Conservation (phyloP, 2,113 vertebrate genomes). For the Alligator mississippiensis region DNA sequence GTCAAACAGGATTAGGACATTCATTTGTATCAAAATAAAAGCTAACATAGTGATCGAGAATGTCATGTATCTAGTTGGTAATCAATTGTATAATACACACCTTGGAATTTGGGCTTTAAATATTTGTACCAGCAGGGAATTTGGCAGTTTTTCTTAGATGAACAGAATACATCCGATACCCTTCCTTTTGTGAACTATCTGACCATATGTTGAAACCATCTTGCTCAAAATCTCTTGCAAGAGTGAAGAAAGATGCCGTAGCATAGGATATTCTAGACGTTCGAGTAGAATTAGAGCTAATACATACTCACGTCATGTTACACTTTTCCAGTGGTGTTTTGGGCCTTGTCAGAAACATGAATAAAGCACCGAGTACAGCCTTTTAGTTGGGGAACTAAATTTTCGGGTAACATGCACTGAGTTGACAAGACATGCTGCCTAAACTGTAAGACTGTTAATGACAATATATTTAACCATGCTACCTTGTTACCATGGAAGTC, state of each 20-base stretch:
- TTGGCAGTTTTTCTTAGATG: background rate
- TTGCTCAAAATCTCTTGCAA: background rate
- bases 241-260: background rate
- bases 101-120: conserved; percentile 21
- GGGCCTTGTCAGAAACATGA: background rate
- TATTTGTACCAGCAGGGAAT: background rate
- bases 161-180: background rate
- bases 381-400: background rate
- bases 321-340: background rate
- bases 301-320: background rate
- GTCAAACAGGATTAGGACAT: background rate
- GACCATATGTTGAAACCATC: background rate
- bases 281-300: background rate
- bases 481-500: background rate
- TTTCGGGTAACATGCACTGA: background rate
- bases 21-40: background rate
- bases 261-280: background rate
- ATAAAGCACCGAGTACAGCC: background rate
- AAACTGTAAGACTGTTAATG: background rate
- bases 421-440: background rate
- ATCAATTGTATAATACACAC: background rate
- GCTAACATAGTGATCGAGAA: conserved; percentile 33
- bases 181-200: background rate
- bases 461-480: background rate
- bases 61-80: conserved; percentile 22